Base-by-base conservation (phyloP, 2,113 vertebrate species). In the Pithys albifrons region DNA sequence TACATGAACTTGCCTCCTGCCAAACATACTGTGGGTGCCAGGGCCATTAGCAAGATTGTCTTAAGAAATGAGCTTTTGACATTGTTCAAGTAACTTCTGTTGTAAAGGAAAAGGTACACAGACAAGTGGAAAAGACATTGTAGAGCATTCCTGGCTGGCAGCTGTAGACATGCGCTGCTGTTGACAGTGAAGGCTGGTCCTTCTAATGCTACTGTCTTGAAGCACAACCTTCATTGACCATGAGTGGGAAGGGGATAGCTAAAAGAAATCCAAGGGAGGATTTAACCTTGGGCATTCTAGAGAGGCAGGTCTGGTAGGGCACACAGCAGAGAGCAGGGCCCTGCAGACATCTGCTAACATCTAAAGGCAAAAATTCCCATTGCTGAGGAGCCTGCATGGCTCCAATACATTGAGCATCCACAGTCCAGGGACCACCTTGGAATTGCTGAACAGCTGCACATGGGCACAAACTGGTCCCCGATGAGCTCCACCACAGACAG, bases 61-160 rank as follows among this genome's bases (percentile, higher is more conserved):
- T 90, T 94, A 92, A 85, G 82, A 91, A 96, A 97, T 70, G 64
- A 96, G 87, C 64, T 84, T 88, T 89, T 93, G 75, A 66, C 55
- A 58, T 31, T 88, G 94, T 84, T 96, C 95, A 96, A 85, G 91
- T 49, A 95, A 69, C 55, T 59, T 61, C 64, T 86, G 78, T 61
- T 70, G 61, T 41, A 71, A 95, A 92, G 61, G 58, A 54, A 72
- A 90, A 59, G n/a, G 58, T 33, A 58, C 31, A 10, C 3, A 48
- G 35, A 51, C 33, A 91, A 79, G 18, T 27, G 61, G 48, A 62
- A 91, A 72, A 77, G 64, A 69, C 2, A 6, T 4, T 4, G 59
- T 3, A 67, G 69, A 75, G 77, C 28, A 27, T 22, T 58, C 28
- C 61, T 28, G 41, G 41, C 28, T 12, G 5, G 75, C 48, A 74